A percentile compares a stretch with the other conserved stretches of the same genome.
Evolutionary conservation across 2,888 invertebrate genomes (phyloP).

Genomic region (Melolontha melolontha): DNA sequence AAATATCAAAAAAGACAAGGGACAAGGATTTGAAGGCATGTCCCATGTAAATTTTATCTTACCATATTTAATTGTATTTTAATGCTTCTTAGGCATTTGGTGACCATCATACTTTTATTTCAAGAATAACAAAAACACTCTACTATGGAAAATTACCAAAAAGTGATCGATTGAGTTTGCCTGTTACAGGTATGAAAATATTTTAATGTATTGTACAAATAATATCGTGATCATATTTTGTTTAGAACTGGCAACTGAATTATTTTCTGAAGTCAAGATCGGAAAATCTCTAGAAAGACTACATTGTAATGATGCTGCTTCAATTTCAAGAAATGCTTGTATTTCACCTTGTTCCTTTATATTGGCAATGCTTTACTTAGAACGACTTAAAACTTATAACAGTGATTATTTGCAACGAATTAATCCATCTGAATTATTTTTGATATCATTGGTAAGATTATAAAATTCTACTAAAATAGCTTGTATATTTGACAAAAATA

Average conservation of each 20-base stretch:
- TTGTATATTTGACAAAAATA: slow-evolving; percentile 13
- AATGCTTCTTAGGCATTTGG: slow-evolving; percentile 70
- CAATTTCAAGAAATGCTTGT: slow-evolving; percentile 82
- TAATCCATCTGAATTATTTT: slow-evolving; percentile 91
- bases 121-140: slow-evolving; percentile 87
- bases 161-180: slow-evolving; percentile 78
- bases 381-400: slow-evolving; percentile 85
- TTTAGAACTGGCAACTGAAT: slow-evolving; percentile 85
- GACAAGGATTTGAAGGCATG: slow-evolving; percentile 56
- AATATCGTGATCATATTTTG: slow-evolving; percentile 51
- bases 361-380: slow-evolving; percentile 92
- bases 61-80: slow-evolving; percentile 6
- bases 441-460: slow-evolving; percentile 87
- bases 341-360: slow-evolving; percentile 94
- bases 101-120: slow-evolving; percentile 82
- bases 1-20: slow-evolving; percentile 55
- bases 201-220: slow-evolving; percentile 53
- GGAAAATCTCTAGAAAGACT: slow-evolving; percentile 83
- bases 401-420: slow-evolving; percentile 86
- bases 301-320: slow-evolving; percentile 81
- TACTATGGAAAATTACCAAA: slow-evolving; percentile 87
- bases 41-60: slow-evolving; percentile 9
- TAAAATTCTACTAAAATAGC: neutral
- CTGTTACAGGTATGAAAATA: slow-evolving; percentile 76
- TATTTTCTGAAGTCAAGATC: slow-evolving; percentile 83